Evolutionary conservation across 1,140 invertebrate species (phyloP), one percentile per base, ranked within the genome.

Genomic region (Pseudomyrmex gracilis): DNA sequence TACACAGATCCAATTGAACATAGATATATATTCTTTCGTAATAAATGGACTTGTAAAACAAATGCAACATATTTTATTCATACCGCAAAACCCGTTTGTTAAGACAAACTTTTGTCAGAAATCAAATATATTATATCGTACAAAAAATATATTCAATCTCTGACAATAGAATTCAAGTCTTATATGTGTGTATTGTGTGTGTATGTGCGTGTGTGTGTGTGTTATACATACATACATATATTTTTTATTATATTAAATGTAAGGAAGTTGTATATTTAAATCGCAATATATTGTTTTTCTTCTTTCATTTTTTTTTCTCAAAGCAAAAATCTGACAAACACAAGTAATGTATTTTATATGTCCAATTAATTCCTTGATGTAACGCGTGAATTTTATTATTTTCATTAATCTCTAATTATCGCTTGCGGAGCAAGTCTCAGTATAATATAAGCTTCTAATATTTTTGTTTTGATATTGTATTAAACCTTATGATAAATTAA

Each of bases 391-490:
- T 2, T 77, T 57, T 58, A 24, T 67, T 24, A 49, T 49, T 61
- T 58, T 74, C 8, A 55, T 73, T 51, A 53, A 17, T 68, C 66
- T 85, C 51, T 87, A 88, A 77, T 84, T 61, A 67, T 76, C 60
- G 64, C 67, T 77, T 67, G 71, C 74, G 84, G 83, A 84, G 76
- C 80, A 82, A 89, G 88, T 73, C 63, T 68, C 76, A 86, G 86
- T 87, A 89, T 82, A 66, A 87, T 86, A 82, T 58, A 89, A 90
- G 84, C 84, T 86, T 90, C 84, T 55, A 85, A 80, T 85, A 83
- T 80, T 24, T 64, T 68, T 70, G 68, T 45, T 83, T 83, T 73
- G 84, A 60, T 61, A 82, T 47, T 85, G 82, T 70, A 86, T 77
- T 90, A 89, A 87, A 89, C 63, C 78, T 86, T 85, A 86, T 66